Percentiles rank a stretch among this genome's conserved stretches.
These are phyloP conservation scores for Fistularia tabacaria DNA, from an alignment of 2,797 vertebrate genomes.

Conservation along the genomic window DNA sequence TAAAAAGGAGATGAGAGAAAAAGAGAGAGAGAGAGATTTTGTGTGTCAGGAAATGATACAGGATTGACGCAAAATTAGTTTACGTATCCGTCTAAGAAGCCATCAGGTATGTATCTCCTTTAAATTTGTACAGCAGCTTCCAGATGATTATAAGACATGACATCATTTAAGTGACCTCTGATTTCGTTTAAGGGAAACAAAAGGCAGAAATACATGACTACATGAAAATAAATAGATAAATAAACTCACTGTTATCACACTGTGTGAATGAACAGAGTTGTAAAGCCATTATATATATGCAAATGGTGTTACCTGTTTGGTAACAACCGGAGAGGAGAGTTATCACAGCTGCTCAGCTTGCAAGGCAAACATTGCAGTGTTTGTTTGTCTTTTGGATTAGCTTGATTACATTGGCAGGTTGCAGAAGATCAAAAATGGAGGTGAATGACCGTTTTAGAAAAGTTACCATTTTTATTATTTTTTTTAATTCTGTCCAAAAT, in stretches of 20 bases:
- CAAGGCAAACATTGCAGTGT: slow-evolving; percentile 52
- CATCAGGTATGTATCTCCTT: too few species aligned
- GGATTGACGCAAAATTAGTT: too few species aligned
- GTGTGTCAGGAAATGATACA: too few species aligned
- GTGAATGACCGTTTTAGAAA: slow-evolving; percentile 37
- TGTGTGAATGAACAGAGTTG: slow-evolving; percentile 5
- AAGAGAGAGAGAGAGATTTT: too few species aligned
- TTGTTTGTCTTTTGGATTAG: slow-evolving; percentile 56
- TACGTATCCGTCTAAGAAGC: too few species aligned
- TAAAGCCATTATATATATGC: slow-evolving; percentile 28
- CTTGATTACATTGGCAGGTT: slow-evolving; percentile 49
- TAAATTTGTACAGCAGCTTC: too few species aligned
- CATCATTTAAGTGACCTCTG: background rate
- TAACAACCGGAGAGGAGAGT: slow-evolving; percentile 36
- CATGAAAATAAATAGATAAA: slow-evolving; percentile 1
- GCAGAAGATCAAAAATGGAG: slow-evolving; percentile 30
- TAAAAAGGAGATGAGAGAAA: too few species aligned
- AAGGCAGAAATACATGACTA: slow-evolving; percentile 12
- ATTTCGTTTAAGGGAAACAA: slow-evolving; percentile 4
- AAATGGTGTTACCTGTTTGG: slow-evolving; percentile 41
- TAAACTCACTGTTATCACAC: slow-evolving; percentile 12
- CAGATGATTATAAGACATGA: too few species aligned
- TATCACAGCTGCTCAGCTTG: slow-evolving; percentile 61
- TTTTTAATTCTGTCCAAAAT: background rate
- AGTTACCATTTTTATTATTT: slow-evolving; percentile 28